Conservation (phyloP, 1,140 invertebrate genomes). For the Adoxophyes honmai region DNA sequence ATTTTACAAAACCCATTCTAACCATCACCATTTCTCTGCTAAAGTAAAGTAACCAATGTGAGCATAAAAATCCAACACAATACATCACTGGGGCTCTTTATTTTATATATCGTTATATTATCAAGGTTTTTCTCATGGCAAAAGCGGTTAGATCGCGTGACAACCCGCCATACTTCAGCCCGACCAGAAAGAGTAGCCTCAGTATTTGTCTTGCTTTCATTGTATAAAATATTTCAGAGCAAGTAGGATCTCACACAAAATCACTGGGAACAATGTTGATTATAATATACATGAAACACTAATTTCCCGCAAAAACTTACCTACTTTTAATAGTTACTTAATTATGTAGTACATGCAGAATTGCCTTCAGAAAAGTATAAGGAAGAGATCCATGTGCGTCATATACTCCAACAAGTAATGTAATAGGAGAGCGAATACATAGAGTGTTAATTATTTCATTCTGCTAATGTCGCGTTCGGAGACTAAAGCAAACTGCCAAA, state of each 20-base stretch:
- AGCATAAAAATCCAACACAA: too few relatives aligned
- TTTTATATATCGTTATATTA: background rate
- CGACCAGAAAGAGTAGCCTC: conserved; percentile 43
- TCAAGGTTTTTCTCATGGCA: conserved; percentile 5
- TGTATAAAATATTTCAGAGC: conserved; percentile 46
- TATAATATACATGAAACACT: conserved; percentile 18
- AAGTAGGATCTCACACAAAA: background rate
- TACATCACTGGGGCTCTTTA: too few relatives aligned
- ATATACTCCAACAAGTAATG: too few relatives aligned
- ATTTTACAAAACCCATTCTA: too few relatives aligned
- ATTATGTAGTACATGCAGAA: too few relatives aligned
- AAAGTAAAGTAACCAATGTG: too few relatives aligned
- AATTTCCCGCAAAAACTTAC: too few relatives aligned
- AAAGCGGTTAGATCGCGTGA: conserved; percentile 36
- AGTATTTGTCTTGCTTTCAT: conserved; percentile 56
- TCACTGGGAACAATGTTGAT: conserved; percentile 24
- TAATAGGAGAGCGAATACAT: too few relatives aligned
- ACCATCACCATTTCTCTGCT: too few relatives aligned
- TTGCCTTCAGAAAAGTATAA: too few relatives aligned
- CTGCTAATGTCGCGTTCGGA: background rate
- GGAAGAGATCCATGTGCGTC: too few relatives aligned
- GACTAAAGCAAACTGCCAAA: conserved; percentile 11
- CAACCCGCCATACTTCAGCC: conserved; percentile 39
- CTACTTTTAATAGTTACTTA: too few relatives aligned
- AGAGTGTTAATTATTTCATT: background rate